Evolutionary conservation across 2,888 invertebrate genomes (phyloP).

Genomic region (Tiliacea aurago): DNA sequence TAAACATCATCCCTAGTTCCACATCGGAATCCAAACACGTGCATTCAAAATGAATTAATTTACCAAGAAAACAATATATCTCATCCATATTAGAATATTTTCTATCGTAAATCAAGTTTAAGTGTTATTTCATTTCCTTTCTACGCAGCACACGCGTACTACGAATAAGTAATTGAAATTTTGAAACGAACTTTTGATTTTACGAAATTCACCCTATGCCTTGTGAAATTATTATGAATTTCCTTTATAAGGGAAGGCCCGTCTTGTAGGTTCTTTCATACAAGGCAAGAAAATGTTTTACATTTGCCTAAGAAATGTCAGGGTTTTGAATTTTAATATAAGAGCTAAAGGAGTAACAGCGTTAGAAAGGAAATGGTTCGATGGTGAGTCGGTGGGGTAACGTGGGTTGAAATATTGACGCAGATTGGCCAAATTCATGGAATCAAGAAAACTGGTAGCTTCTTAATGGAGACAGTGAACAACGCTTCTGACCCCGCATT

Average conservation of each 20-base stretch:
- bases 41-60: slow-evolving; percentile 81
- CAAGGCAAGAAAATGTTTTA: slow-evolving; percentile 71
- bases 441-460: no score
- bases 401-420: background rate
- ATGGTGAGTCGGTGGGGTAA: background rate
- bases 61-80: slow-evolving; percentile 86
- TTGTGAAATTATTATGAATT: slow-evolving; percentile 89
- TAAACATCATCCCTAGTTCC: slow-evolving; percentile 58
- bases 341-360: slow-evolving; percentile 15
- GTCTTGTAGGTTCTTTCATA: slow-evolving; percentile 72
- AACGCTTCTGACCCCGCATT: background rate
- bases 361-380: background rate
- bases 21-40: slow-evolving; percentile 78
- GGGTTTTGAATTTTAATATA: slow-evolving; percentile 38
- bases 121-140: slow-evolving; percentile 90
- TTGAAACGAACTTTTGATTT: slow-evolving; percentile 90
- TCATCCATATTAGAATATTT: slow-evolving; percentile 88
- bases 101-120: slow-evolving; percentile 88
- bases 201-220: slow-evolving; percentile 82
- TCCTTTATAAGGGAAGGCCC: slow-evolving; percentile 76
- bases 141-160: slow-evolving; percentile 87
- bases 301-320: slow-evolving; percentile 61
- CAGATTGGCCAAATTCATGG: background rate
- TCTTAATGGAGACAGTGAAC: background rate
- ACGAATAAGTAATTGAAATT: slow-evolving; percentile 90